Conservation (phyloP, 2,888 invertebrate genomes). For the Onthophagus sagittarius region DNA sequence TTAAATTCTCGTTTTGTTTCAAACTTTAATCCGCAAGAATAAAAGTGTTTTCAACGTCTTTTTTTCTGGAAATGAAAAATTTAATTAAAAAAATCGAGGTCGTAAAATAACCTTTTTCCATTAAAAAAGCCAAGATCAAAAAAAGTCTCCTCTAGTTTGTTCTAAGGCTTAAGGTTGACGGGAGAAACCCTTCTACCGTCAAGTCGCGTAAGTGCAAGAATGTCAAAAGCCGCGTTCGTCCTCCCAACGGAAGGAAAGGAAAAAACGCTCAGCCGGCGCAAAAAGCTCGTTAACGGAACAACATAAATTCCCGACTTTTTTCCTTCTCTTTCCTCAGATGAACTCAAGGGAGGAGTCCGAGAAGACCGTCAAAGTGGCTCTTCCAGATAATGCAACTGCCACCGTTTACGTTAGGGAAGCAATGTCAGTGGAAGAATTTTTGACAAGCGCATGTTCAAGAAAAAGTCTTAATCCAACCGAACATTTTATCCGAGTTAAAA, state of each 20-base stretch:
- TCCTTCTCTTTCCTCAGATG: slow-evolving; percentile 59
- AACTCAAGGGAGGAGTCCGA: slow-evolving; percentile 82
- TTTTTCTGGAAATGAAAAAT: background rate
- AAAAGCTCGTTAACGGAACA: background rate
- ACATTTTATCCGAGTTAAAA: slow-evolving; percentile 93
- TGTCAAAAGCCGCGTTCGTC: background rate
- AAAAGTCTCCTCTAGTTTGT: background rate
- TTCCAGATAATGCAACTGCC: slow-evolving; percentile 80
- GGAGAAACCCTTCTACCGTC: background rate
- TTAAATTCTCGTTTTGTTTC: background rate
- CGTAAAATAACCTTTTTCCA: background rate
- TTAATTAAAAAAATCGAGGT: background rate
- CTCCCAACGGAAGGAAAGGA: background rate
- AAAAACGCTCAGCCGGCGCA: background rate
- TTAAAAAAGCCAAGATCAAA: background rate
- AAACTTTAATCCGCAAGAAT: background rate
- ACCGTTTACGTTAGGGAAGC: slow-evolving; percentile 84
- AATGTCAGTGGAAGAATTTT: slow-evolving; percentile 94
- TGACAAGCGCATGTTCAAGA: slow-evolving; percentile 87
- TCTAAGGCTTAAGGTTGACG: background rate
- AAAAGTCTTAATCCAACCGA: slow-evolving; percentile 92
- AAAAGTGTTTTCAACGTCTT: background rate
- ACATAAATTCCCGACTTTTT: background rate
- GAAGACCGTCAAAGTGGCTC: slow-evolving; percentile 83
- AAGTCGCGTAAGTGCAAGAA: background rate